Evolutionary conservation across 2,113 vertebrate genomes (phyloP).

Genomic region (Sebastes fasciatus): DNA sequence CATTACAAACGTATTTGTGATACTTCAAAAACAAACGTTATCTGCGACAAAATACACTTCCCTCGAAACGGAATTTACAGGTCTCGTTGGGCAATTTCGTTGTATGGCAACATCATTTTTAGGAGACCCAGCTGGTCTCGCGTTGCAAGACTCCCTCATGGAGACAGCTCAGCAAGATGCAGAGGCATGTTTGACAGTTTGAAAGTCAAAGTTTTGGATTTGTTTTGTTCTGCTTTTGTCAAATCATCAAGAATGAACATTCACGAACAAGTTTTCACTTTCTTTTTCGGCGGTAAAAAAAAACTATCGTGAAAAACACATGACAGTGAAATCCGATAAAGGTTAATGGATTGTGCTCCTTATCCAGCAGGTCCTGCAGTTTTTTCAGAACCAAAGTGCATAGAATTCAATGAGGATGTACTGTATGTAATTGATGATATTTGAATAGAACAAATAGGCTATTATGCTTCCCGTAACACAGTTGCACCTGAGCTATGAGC

Average conservation of each 20-base stretch:
- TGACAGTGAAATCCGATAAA: neutral
- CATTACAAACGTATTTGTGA: too few species aligned
- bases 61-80: too few species aligned
- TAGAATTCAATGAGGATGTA: neutral
- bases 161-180: neutral
- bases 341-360: neutral
- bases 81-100: too few species aligned
- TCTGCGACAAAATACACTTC: too few species aligned
- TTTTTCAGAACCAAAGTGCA: neutral
- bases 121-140: too few species aligned
- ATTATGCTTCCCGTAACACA: constrained; percentile 3
- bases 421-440: neutral
- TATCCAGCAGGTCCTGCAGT: neutral
- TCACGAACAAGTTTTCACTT: neutral
- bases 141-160: too few species aligned
- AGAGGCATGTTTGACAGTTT: neutral
- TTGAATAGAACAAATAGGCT: neutral
- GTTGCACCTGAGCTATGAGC: constrained; percentile 29
- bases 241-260: neutral
- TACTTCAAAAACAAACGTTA: too few species aligned
- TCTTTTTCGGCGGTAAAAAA: neutral
- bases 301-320: neutral
- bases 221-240: neutral
- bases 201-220: neutral
- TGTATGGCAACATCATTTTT: too few species aligned